These are phyloP conservation scores for Sander vitreus DNA, from an alignment of 2,113 vertebrate genomes.

Conservation along the genomic window DNA sequence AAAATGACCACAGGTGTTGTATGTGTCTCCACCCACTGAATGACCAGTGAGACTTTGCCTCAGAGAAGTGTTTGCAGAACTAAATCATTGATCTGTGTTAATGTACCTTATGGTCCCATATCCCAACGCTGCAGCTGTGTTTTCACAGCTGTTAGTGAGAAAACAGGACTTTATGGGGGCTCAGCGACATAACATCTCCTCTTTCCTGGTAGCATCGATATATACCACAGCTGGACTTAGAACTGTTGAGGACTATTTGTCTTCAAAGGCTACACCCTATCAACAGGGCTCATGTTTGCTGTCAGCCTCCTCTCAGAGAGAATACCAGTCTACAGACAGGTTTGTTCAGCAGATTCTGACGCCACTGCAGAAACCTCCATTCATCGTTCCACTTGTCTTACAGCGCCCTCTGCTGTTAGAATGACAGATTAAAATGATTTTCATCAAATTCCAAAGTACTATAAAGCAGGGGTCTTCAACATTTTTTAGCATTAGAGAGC, in stretches of 20 bases:
- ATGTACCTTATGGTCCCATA: conserved; percentile 13
- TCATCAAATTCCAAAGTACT: not conserved
- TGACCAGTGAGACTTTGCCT: not conserved
- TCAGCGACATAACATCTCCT: conserved; percentile 1
- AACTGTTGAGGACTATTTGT: conserved; percentile 17
- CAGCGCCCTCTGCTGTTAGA: conserved; percentile 45
- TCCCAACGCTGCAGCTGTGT: conserved; percentile 55
- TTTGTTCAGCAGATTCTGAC: not conserved
- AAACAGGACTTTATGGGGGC: not conserved
- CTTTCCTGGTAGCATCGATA: conserved; percentile 41
- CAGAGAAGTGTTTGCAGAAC: conserved; percentile 31
- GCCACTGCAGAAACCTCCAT: not conserved
- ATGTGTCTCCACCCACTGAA: not conserved
- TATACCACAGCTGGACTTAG: conserved; percentile 18
- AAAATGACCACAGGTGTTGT: no score
- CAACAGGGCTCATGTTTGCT: conserved; percentile 5
- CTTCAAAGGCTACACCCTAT: not conserved
- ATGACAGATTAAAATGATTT: not conserved
- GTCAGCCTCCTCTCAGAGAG: not conserved
- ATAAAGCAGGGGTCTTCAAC: not conserved
- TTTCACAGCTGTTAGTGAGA: conserved; percentile 47
- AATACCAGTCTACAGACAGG: not conserved
- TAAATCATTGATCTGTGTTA: conserved; percentile 30
- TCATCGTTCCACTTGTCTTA: not conserved
- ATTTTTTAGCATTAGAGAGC: no score